phyloP scores from a whole-genome alignment of 2,888 invertebrate genomes.

The Lordiphosa fenestrarum region DNA sequence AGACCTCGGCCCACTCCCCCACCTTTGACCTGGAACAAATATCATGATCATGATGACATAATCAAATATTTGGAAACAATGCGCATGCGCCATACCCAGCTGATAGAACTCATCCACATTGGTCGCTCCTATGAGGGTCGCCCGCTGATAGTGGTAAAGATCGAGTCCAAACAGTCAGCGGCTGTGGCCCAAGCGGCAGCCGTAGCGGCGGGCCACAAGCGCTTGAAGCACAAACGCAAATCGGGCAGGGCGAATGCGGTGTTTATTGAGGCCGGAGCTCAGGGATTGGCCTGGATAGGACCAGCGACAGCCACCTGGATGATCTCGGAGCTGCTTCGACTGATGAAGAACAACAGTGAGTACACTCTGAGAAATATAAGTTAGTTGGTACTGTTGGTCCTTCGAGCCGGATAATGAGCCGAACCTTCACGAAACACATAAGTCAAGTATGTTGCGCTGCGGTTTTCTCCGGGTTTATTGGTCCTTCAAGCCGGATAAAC shows the following conservation, averaged over 20 bases:
- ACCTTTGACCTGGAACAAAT: slow-evolving; percentile 85
- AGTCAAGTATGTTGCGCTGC: too few species aligned
- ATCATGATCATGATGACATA: slow-evolving; percentile 87
- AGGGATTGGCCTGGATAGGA: slow-evolving; percentile 90
- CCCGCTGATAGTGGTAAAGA: slow-evolving; percentile 86
- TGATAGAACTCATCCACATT: slow-evolving; percentile 86
- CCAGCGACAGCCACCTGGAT: slow-evolving; percentile 89
- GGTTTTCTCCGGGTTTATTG: not conserved
- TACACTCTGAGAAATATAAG: slow-evolving; percentile 9
- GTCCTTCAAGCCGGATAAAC: too few species aligned
- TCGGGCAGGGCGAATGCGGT: slow-evolving; percentile 86
- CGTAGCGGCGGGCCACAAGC: slow-evolving; percentile 59
- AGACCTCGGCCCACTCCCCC: slow-evolving; percentile 12
- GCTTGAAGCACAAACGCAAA: slow-evolving; percentile 77
- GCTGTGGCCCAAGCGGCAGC: slow-evolving; percentile 52
- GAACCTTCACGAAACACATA: too few species aligned
- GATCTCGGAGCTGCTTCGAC: slow-evolving; percentile 85
- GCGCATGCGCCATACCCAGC: slow-evolving; percentile 84
- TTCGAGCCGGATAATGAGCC: too few species aligned
- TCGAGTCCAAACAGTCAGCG: slow-evolving; percentile 80
- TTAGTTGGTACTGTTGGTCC: too few species aligned
- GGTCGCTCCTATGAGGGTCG: slow-evolving; percentile 88
- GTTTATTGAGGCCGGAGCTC: slow-evolving; percentile 90
- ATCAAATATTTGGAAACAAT: slow-evolving; percentile 86
- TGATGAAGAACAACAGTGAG: slow-evolving; percentile 82